Evolutionary conservation across 2,888 invertebrate species (phyloP), one percentile per base, ranked within the genome.

Genomic region (Hololepta plana): DNA sequence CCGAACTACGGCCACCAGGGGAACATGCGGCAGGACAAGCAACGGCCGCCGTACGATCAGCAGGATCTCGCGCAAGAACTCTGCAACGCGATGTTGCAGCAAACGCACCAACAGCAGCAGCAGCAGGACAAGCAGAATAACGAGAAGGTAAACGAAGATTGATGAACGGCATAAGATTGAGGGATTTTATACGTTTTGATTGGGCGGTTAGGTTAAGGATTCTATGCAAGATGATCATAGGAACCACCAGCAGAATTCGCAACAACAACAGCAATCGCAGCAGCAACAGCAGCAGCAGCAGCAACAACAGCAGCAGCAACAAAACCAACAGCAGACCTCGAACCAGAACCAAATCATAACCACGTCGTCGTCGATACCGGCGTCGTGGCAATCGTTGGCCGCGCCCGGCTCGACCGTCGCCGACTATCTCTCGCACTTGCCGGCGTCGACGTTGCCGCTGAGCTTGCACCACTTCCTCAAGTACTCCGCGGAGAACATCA

Each of bases 381-480:
- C 67, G 2, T 57, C 71, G 0, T 79, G 77, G 77, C 76, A 76
- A 49, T 67, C 72, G 2, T 53, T 77, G 19, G 64, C 57, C 2
- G 44, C 59, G 15, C 49, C 58, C 4, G 79, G 80, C 27, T 74
- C 79, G 1, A 77, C 81, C 1, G 82, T 84, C 5, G 82, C 81
- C 6, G 82, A 84, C 54, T 84, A 84, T 51, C 61, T 84, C 31
- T 80, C 81, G 5, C 79, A 82, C 32, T 54, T 84, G 36, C 73
- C 75, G 23, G 70, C 74, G 26, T 71, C 70, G 20, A 72, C 72
- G 12, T 48, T 75, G 37, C 82, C 82, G 0, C 53, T 84, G 28
- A 80, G 80, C 13, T 55, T 84, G 26, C 84, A 84, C 47, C 82
- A 84, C 49, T 73, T 84, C 39, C 62, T 84, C 17, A 82, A 81